Percentiles rank a stretch among this genome's conserved stretches.
phyloP scores from a whole-genome alignment of 2,113 vertebrate genomes.

The Sorex araneus region DNA sequence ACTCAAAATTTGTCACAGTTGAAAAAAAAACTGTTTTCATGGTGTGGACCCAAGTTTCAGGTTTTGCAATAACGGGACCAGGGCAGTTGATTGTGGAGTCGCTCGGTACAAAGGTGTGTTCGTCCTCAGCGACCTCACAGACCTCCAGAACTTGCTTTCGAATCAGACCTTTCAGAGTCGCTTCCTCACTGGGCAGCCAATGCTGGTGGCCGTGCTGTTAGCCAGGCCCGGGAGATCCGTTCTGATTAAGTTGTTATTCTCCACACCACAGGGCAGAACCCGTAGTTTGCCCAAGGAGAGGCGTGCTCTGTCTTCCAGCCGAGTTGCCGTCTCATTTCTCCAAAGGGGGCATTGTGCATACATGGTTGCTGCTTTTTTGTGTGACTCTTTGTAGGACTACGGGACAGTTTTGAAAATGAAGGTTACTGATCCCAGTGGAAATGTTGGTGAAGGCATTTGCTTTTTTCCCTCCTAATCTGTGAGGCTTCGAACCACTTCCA shows the following conservation, averaged over 20 bases:
- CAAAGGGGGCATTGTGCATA: background rate
- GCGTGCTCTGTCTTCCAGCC: constrained; percentile 40
- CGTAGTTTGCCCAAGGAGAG: constrained; percentile 54
- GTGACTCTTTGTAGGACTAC: no score
- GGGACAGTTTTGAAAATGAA: background rate
- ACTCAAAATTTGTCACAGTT: constrained; percentile 32
- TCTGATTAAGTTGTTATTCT: constrained; percentile 74
- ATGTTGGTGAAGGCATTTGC: constrained; percentile 49
- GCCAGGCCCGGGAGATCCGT: constrained; percentile 56
- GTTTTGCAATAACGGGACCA: background rate
- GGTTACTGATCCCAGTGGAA: constrained; percentile 45
- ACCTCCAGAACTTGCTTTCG: constrained; percentile 30
- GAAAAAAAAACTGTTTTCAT: background rate
- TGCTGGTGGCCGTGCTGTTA: constrained; percentile 35
- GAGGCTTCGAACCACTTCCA: background rate
- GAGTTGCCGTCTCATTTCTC: constrained; percentile 44
- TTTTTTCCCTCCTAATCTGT: constrained; percentile 36
- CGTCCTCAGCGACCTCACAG: constrained; percentile 48
- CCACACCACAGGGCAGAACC: constrained; percentile 60
- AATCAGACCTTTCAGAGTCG: constrained; percentile 47
- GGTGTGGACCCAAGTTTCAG: constrained; percentile 29
- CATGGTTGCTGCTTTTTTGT: background rate
- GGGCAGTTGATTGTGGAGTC: background rate
- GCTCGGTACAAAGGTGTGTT: constrained; percentile 50
- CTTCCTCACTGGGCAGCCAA: constrained; percentile 20